Conservation (phyloP, 1,140 invertebrate species). For the Hypsibius dujardini region DNA sequence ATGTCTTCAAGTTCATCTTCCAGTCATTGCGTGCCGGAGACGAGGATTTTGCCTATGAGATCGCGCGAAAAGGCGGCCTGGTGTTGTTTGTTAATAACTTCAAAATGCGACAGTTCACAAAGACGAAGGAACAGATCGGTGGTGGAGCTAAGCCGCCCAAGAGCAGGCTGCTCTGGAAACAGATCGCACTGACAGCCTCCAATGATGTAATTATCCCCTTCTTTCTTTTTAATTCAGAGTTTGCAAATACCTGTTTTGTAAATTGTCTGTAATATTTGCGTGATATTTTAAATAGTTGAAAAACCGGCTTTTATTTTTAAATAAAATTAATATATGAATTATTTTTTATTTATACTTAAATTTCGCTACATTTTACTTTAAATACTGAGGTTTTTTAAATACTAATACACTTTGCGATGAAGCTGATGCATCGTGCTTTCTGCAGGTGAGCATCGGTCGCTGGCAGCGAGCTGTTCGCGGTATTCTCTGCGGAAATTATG, state of each 20-base stretch:
- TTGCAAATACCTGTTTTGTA: no score
- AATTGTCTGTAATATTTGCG: no score
- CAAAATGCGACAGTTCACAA: not conserved
- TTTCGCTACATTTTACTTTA: no score
- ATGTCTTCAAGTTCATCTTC: not conserved
- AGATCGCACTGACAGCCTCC: not conserved
- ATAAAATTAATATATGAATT: no score
- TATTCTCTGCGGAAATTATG: slow-evolving; percentile 5
- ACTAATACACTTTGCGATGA: no score
- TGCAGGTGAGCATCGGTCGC: not conserved
- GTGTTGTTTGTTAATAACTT: not conserved
- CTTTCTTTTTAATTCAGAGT: no score
- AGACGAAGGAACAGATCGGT: not conserved
- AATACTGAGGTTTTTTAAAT: no score
- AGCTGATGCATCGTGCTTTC: not conserved
- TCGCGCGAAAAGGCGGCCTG: not conserved
- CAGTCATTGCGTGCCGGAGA: not conserved
- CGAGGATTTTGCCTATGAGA: not conserved
- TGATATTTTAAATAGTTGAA: no score
- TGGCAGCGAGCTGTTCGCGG: slow-evolving; percentile 1
- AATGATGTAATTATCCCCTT: not conserved
- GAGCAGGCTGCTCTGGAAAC: not conserved
- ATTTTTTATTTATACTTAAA: no score
- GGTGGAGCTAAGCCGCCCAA: not conserved
- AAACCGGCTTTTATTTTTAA: no score